Base-by-base conservation (phyloP, 2,888 invertebrate genomes). In the Drosophila atripex region DNA sequence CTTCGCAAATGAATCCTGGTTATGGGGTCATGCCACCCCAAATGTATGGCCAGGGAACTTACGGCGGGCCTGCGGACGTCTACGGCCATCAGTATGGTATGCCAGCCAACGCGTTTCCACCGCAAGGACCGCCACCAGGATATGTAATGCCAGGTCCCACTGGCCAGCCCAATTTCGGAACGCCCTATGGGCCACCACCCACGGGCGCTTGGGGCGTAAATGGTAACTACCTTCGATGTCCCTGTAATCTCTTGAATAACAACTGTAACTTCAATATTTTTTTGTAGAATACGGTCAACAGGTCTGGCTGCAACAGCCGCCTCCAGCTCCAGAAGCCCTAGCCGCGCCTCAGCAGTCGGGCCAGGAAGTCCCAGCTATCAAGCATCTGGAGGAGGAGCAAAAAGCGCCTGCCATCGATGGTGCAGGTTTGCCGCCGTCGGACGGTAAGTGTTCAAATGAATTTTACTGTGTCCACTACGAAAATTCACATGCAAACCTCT, bases 391-490 rank as follows among this genome's bases (percentile, higher is more conserved):
- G n/a, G 73, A 75, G 64, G 84, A 80, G 16, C 76, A 80, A 35
- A 54, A 55, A 21, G 41, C 66, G 39, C 51, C 76, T 38, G 82
- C 85, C 70, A 76, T 73, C 23, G 80, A 80, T n/a, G 41, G 87
- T 70, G 78, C 85, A 80, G 87, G 82, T 86, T 75, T 75, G 85
- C 75, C 88, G 51, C 90, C 88, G 76, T 89, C 90, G 72, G 90
- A 92, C 73, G 92, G 92, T 92, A 90, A 83, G 90, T 83, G 82
- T 72, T 80, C 73, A 79, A 83, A 88, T 80, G 76, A 84, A 80
- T 66, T 74, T 74, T 23, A 52, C 38, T 39, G 56, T 72, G 71
- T 43, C 60, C 58, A 65, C 57, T 74, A 73, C 75, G 61, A 85
- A 76, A 77, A 88, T 88, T 87, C 83, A 86, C 76, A 77, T 82